Evolutionary conservation across 37 sponge, comb jelly and placozoan species (phyloP).

Genomic region (Spongilla lacustris): DNA sequence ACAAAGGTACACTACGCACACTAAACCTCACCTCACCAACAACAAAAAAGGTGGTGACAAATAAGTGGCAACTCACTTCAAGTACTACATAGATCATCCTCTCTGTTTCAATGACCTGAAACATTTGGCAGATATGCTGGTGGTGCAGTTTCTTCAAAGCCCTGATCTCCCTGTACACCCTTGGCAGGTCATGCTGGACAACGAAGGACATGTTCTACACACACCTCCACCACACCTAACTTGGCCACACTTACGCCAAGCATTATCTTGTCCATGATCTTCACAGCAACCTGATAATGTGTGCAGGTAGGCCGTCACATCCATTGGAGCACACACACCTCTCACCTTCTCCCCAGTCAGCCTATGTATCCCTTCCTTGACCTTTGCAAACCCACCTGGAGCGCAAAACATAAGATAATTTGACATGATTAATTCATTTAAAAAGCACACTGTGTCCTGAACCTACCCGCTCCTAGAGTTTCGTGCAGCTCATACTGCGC

Average conservation of each 20-base stretch:
- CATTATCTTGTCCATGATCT: conserved; percentile 86
- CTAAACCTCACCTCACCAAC: no score
- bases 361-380: conserved; percentile 83
- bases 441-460: neutral
- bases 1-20: no score
- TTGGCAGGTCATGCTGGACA: conserved; percentile 81
- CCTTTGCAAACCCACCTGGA: conserved; percentile 96
- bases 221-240: neutral
- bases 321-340: neutral
- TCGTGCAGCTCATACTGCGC: conserved; percentile 76
- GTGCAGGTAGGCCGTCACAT: neutral
- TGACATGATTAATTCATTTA: neutral
- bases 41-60: no score
- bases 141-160: conserved; percentile 84
- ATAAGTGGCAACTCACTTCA: conserved; percentile 85
- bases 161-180: conserved; percentile 79
- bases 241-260: conserved; percentile 69
- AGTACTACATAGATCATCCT: conserved; percentile 74
- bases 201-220: neutral
- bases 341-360: conserved; percentile 87
- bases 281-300: conserved; percentile 57
- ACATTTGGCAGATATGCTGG: conserved; percentile 94
- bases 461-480: conserved; percentile 94
- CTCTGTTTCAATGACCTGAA: conserved; percentile 88
- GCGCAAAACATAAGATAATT: neutral